Conservation (phyloP, 2,888 invertebrate species). For the Papilio demoleus region DNA sequence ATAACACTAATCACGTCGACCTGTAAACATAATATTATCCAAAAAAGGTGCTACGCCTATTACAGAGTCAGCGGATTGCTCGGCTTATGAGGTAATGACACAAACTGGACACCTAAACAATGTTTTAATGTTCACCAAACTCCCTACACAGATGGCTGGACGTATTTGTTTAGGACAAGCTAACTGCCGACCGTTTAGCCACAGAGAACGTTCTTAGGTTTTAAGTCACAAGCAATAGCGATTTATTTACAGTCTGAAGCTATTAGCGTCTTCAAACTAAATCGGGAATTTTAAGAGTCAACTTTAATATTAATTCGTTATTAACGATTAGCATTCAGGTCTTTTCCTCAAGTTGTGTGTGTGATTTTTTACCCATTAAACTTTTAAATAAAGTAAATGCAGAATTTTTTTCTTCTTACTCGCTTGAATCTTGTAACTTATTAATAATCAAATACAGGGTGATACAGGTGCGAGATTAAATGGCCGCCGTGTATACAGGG, state of each 20-base stretch:
- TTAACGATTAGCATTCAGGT: no score
- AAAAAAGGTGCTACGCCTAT: constrained; percentile 64
- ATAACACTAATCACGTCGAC: constrained; percentile 28
- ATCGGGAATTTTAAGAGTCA: no score
- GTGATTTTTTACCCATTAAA: neutral
- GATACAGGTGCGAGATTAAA: constrained; percentile 84
- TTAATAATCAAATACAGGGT: constrained; percentile 59
- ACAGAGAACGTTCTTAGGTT: constrained; percentile 53
- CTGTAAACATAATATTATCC: constrained; percentile 55
- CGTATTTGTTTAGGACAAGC: constrained; percentile 81
- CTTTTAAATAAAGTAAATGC: neutral
- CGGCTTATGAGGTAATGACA: constrained; percentile 63
- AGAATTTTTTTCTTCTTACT: neutral
- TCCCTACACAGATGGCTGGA: constrained; percentile 72
- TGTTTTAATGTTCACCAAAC: constrained; percentile 75
- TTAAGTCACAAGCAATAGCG: constrained; percentile 41
- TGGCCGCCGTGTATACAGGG: constrained; percentile 79
- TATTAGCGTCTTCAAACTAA: neutral
- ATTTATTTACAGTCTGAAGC: constrained; percentile 10
- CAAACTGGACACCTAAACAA: constrained; percentile 76
- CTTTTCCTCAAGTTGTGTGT: no score
- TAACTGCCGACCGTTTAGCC: constrained; percentile 79
- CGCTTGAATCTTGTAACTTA: constrained; percentile 43
- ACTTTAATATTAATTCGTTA: neutral
- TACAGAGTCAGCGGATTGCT: constrained; percentile 65